Percentiles rank a stretch among this genome's conserved stretches.
Conservation (phyloP, 2,113 vertebrate species). For the Pica pica region DNA sequence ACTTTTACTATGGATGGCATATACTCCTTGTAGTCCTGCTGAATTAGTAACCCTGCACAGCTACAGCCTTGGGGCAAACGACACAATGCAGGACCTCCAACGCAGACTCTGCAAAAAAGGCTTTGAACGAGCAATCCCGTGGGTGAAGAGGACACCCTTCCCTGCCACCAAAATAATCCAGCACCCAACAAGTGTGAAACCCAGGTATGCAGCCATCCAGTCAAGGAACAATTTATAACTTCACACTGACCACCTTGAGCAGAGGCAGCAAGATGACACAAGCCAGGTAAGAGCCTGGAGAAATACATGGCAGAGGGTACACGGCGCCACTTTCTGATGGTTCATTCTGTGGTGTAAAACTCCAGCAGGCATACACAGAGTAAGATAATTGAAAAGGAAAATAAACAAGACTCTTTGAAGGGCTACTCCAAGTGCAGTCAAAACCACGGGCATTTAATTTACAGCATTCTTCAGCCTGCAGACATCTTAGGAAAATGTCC, state of each 20-base stretch:
- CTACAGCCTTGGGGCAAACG: accelerated
- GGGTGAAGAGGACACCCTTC: accelerated
- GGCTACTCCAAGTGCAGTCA: neutral
- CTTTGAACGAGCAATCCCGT: accelerated
- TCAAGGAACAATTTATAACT: neutral
- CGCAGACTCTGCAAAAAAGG: accelerated
- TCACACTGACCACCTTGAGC: neutral
- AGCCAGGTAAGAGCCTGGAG: neutral
- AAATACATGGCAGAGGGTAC: neutral
- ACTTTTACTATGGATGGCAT: neutral
- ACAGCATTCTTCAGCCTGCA: neutral
- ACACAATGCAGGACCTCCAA: accelerated
- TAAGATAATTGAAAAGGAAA: neutral
- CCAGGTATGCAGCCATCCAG: accelerated
- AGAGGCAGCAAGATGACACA: neutral
- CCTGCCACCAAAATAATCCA: neutral
- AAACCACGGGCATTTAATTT: neutral
- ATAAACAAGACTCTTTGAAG: neutral
- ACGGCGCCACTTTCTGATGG: neutral
- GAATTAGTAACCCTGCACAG: neutral
- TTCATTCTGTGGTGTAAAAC: neutral
- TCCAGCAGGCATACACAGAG: neutral
- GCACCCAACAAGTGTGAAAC: neutral
- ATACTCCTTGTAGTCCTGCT: neutral
- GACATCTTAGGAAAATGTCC: neutral